These are phyloP conservation scores for Numida meleagris DNA, from an alignment of 2,113 vertebrate genomes.

Conservation along the genomic window DNA sequence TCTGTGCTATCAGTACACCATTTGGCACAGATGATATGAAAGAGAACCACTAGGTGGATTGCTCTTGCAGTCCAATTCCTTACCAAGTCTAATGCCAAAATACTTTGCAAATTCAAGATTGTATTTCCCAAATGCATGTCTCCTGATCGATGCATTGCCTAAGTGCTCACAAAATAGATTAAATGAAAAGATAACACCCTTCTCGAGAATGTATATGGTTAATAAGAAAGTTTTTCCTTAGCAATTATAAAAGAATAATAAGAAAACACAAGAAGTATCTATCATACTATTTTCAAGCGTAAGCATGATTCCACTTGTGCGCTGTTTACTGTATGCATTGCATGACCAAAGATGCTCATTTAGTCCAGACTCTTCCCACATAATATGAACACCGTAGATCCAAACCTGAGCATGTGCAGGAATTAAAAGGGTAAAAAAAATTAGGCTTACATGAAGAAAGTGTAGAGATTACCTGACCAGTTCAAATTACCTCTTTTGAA, in stretches of 20 bases:
- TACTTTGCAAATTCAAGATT: not conserved
- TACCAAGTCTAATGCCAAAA: not conserved
- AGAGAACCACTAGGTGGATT: not conserved
- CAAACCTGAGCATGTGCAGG: not conserved
- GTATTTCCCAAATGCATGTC: not conserved
- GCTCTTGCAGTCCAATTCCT: not conserved
- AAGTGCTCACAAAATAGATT: not conserved
- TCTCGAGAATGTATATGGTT: not conserved
- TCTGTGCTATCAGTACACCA: rapidly evolving
- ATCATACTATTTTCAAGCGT: not conserved
- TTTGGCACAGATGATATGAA: not conserved
- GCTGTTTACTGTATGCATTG: not conserved
- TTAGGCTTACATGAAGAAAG: not conserved
- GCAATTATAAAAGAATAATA: not conserved
- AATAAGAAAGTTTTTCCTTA: not conserved
- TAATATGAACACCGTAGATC: not conserved
- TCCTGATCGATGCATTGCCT: not conserved
- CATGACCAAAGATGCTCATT: not conserved
- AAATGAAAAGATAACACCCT: no score
- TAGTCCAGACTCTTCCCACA: not conserved
- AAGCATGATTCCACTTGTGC: not conserved
- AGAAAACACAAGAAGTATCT: not conserved
- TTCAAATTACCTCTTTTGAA: not conserved
- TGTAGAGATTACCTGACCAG: not conserved
- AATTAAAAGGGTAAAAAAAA: not conserved